phyloP scores from a whole-genome alignment of 2,888 invertebrate species.

The Drepanosiphum platanoidis region DNA sequence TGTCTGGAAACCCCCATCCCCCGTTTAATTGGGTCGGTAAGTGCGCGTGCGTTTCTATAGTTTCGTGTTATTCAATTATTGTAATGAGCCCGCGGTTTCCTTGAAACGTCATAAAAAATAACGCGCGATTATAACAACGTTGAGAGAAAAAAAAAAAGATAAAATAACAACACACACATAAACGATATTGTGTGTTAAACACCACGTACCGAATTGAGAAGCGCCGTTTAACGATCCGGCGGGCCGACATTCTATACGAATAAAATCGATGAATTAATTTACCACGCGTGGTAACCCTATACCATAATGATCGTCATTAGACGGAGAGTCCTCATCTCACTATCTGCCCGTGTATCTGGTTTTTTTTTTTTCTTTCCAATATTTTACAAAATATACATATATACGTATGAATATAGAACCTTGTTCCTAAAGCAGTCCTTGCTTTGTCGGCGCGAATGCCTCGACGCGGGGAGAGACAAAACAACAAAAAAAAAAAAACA shows the following conservation, averaged over 20 bases:
- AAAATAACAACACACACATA: neutral
- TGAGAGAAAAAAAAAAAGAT: neutral
- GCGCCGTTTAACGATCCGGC: neutral
- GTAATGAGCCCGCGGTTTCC: neutral
- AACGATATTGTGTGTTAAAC: neutral
- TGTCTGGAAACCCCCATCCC: neutral
- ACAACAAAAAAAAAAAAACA: neutral
- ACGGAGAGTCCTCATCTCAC: neutral
- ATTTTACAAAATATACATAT: too few species aligned
- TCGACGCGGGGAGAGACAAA: neutral
- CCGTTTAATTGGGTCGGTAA: conserved; percentile 23
- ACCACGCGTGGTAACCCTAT: conserved; percentile 22
- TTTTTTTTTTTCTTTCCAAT: neutral
- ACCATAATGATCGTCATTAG: conserved; percentile 30
- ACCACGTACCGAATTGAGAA: neutral
- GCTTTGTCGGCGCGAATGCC: conserved; percentile 25
- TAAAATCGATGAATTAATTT: conserved; percentile 33
- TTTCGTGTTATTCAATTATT: conserved; percentile 14
- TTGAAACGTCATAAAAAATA: neutral
- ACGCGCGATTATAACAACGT: neutral
- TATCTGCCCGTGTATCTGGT: neutral
- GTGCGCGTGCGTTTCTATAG: neutral
- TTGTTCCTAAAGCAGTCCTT: conserved; percentile 13
- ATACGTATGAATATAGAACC: neutral
- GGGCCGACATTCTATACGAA: conserved; percentile 14